Percentiles rank a stretch among this genome's conserved stretches.
These are phyloP conservation scores for Zele albiditarsus DNA, from an alignment of 2,888 invertebrate species.

Conservation along the genomic window DNA sequence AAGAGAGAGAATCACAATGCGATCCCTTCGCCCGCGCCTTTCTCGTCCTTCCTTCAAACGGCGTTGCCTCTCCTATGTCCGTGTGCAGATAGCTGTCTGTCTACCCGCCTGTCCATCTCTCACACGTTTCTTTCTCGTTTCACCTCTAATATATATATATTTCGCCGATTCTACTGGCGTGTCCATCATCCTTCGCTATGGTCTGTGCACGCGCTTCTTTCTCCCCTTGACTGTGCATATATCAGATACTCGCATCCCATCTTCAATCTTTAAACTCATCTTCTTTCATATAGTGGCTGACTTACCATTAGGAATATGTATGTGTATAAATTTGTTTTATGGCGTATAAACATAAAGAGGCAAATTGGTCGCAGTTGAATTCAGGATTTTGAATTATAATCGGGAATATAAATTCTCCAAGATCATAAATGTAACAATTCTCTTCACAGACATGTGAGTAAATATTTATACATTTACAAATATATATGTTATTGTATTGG, in stretches of 20 bases:
- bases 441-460: background rate
- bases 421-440: background rate
- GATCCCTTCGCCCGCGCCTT: conserved; percentile 54
- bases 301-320: conserved; percentile 53
- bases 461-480: background rate
- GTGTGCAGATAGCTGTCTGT: conserved; percentile 54
- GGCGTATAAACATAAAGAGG: background rate
- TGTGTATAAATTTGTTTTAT: conserved; percentile 12
- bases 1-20: conserved; percentile 68
- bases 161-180: conserved; percentile 48
- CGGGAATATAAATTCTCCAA: too few species aligned
- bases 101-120: conserved; percentile 64
- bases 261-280: conserved; percentile 46
- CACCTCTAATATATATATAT: conserved; percentile 43
- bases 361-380: background rate
- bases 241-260: conserved; percentile 64
- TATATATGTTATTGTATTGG: background rate
- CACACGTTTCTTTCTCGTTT: conserved; percentile 54
- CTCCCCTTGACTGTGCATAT: conserved; percentile 58
- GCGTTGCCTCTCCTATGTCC: conserved; percentile 41
- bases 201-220: conserved; percentile 67
- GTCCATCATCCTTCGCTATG: conserved; percentile 63
- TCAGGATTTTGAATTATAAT: too few species aligned
- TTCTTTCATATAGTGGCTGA: conserved; percentile 47
- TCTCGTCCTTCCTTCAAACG: conserved; percentile 50